Conservation (phyloP, 2,113 vertebrate genomes). For the Helogale parvula region DNA sequence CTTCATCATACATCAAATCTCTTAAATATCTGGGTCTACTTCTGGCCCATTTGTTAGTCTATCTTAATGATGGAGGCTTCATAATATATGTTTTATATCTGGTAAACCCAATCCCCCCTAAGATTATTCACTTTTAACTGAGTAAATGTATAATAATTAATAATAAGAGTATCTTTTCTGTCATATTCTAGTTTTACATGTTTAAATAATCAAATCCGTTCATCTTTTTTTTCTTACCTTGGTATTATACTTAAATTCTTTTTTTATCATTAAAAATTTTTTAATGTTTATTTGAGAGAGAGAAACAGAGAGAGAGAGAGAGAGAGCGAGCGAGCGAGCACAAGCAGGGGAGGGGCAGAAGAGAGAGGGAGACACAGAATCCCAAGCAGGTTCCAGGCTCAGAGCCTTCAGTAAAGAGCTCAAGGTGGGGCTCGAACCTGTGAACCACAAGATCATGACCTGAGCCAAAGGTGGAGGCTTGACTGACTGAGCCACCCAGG, state of each 20-base stretch:
- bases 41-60: not conserved
- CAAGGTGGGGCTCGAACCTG: no score
- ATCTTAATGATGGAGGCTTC: not conserved
- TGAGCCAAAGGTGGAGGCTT: no score
- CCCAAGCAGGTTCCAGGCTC: no score
- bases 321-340: no score
- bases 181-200: not conserved
- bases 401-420: no score
- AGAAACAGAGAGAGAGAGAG: no score
- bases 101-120: not conserved
- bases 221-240: constrained; percentile 14
- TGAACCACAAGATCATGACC: no score
- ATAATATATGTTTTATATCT: not conserved
- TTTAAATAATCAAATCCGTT: constrained; percentile 28
- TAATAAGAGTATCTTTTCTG: not conserved
- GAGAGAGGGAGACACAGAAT: no score
- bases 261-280: not conserved
- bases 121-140: not conserved
- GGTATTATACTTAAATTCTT: not conserved
- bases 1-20: not conserved
- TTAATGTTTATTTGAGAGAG: no score
- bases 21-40: not conserved
- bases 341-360: no score
- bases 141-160: not conserved
- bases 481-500: no score